Base-by-base conservation (phyloP, 2,888 invertebrate species). In the Timema podura region DNA sequence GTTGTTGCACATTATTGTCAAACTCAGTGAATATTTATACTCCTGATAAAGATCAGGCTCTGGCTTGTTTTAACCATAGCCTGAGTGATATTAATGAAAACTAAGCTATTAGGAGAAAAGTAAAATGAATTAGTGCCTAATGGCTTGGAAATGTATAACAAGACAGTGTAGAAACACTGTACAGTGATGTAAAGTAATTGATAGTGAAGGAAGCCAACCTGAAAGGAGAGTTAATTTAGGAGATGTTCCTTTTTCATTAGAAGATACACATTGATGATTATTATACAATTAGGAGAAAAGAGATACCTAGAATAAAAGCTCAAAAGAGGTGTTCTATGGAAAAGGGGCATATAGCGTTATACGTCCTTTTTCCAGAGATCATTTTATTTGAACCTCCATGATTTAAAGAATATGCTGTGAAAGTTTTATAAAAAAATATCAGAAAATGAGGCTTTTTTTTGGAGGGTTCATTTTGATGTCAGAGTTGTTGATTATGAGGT, bases 51-150 rank as follows among this genome's bases (percentile, higher is more conserved):
- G 16, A 59, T 6, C 30, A 59, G 44, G 16, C 5, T 59, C 44
- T 59, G 59, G 59, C 59, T 59, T 59, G 44, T 59, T 16, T 59
- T 44, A 59, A 59, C 59, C 59, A 8, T 15, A 15, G 59, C 59
- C 15, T 59, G 44, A 16, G 7, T 59, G 59, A 16, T 59, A 59
- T 59, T 6, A 59, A 16, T 9, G 59, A 59, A 59, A 59, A 59
- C 16, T 44, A 59, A 59, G 44, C 5, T 16, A 5, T 44, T 59
- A 59, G 8, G 59, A 59, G 59, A 59, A n/a, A 59, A 59, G 9
- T n/a, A n/a, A n/a, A n/a, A n/a, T n/a, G n/a, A n/a, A 49, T n/a
- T n/a, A n/a, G n/a, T n/a, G n/a, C n/a, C n/a, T n/a, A n/a, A n/a
- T n/a, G n/a, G n/a, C n/a, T n/a, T n/a, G n/a, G n/a, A n/a, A n/a